These are phyloP conservation scores for Alca torda DNA, from an alignment of 2,797 vertebrate species.

Conservation along the genomic window DNA sequence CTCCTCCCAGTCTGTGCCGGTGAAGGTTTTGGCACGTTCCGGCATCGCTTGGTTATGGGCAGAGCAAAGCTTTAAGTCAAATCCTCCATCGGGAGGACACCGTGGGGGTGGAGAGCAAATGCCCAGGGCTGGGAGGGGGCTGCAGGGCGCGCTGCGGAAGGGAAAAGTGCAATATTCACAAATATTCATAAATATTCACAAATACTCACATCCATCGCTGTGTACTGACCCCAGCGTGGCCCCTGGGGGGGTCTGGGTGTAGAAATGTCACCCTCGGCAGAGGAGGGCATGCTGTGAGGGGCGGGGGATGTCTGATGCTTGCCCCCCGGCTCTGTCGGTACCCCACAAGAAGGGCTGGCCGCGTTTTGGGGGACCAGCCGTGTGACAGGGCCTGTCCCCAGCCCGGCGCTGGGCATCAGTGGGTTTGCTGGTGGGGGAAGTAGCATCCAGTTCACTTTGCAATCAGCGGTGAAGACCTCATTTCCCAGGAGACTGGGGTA, in stretches of 20 bases:
- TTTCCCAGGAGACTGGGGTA: background rate
- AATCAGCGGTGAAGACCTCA: background rate
- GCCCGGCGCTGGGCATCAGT: background rate
- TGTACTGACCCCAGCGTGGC: background rate
- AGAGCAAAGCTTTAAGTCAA: conserved; percentile 2
- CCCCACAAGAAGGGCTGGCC: background rate
- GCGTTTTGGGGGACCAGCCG: background rate
- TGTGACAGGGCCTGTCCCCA: background rate
- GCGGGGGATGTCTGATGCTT: background rate
- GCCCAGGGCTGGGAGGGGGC: background rate
- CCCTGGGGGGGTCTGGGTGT: background rate
- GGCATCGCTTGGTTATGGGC: fast-evolving
- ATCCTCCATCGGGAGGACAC: background rate
- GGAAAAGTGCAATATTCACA: conserved; percentile 44
- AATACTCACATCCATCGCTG: background rate
- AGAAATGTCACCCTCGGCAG: background rate
- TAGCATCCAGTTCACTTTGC: background rate
- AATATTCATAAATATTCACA: background rate
- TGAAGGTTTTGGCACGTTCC: background rate
- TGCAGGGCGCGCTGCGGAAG: fast-evolving
- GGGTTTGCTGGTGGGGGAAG: background rate
- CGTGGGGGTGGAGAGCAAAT: background rate
- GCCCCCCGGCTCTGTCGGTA: background rate
- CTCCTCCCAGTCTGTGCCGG: background rate
- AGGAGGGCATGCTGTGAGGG: background rate